Evolutionary conservation across 2,113 vertebrate species (phyloP), one percentile per base, ranked within the genome.

Genomic region (Chitala chitala): DNA sequence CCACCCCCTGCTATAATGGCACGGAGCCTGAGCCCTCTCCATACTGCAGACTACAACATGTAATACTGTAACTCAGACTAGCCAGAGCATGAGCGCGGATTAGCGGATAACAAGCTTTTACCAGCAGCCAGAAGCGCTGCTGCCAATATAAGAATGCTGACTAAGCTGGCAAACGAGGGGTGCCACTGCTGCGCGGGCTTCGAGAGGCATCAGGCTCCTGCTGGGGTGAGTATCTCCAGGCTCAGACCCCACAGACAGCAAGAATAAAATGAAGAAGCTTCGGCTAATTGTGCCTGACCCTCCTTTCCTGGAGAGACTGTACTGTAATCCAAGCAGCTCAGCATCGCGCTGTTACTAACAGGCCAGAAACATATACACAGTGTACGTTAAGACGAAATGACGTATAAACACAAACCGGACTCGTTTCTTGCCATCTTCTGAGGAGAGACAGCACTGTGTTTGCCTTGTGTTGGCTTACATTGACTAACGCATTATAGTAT

Each of bases 101-200:
- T 80, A 83, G 76, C 72, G 78, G 79, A 79, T 83, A 82, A 86
- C 81, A 80, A 78, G 82, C 83, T 81, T 82, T 77, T 76, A 82
- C 71, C 78, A 76, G 80, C 64, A 75, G 80, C 81, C 80, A 75
- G 56, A 69, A 72, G 36, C 71, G 58, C 69, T 79, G 71, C 79
- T 84, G 84, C 77, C 81, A 84, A 46, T 72, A 75, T 77, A 55
- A 75, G 78, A 80, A 76, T 77, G 79, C 79, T 79, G 81, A 82
- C 80, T 84, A 78, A 76, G 59, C 75, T 86, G 82, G 81, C 84
- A 85, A 65, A 58, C 59, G 5, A 29, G 36, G 61, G 58, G 26
- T 51, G 31, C 40, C 50, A 73, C 74, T 44, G 65, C 66, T 81
- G 80, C 75, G 79, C 54, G 9, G n/a, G 40, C 38, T 22, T 38